Conservation (phyloP, 2,888 invertebrate species). For the Nemapogon koenigi region DNA sequence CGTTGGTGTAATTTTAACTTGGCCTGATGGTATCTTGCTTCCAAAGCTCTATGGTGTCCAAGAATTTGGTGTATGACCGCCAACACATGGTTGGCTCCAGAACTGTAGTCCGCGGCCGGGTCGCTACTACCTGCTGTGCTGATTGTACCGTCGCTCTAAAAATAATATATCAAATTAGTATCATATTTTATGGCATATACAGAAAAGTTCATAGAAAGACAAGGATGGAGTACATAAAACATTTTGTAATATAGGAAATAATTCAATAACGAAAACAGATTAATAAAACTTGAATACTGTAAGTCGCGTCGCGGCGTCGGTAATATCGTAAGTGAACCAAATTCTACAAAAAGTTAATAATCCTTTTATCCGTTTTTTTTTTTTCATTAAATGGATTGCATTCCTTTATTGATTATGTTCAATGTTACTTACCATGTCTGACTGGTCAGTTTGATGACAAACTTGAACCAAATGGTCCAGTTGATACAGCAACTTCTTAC, state of each 20-base stretch:
- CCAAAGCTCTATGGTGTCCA: constrained; percentile 91
- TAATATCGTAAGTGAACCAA: too few species aligned
- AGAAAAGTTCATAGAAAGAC: neutral
- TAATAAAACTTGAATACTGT: too few species aligned
- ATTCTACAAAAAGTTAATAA: too few species aligned
- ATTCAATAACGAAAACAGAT: too few species aligned
- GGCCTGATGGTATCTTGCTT: constrained; percentile 94
- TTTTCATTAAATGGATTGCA: neutral
- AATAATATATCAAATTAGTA: constrained; percentile 5
- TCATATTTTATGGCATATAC: neutral
- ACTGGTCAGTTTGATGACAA: constrained; percentile 89
- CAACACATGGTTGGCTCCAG: constrained; percentile 94
- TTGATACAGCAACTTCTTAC: constrained; percentile 94
- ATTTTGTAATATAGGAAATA: too few species aligned
- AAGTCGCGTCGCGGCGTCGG: too few species aligned
- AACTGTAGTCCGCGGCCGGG: constrained; percentile 95
- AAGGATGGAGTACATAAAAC: too few species aligned
- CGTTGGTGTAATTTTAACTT: constrained; percentile 95
- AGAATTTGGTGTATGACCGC: constrained; percentile 97
- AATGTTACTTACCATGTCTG: constrained; percentile 43
- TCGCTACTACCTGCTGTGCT: constrained; percentile 72
- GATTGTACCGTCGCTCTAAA: constrained; percentile 47
- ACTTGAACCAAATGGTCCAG: constrained; percentile 95
- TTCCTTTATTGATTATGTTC: neutral
- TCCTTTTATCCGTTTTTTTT: neutral